Conservation (phyloP, 2,113 vertebrate genomes). For the Antennarius striatus region DNA sequence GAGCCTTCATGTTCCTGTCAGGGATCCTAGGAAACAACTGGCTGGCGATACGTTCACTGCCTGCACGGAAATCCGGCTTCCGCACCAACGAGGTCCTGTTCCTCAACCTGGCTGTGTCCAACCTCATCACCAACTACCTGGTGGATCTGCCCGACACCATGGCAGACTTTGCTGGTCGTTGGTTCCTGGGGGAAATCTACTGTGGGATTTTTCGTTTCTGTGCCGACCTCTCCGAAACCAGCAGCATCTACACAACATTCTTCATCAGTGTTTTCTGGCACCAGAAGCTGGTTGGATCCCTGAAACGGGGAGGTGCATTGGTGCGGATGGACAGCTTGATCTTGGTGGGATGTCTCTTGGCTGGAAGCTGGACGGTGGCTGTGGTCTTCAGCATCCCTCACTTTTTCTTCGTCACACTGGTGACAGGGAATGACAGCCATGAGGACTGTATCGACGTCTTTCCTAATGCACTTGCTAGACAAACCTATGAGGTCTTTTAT, state of each 20-base stretch:
- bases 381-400: constrained; percentile 70
- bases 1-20: constrained; percentile 69
- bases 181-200: constrained; percentile 70
- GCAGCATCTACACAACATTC: constrained; percentile 80
- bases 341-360: constrained; percentile 58
- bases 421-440: constrained; percentile 37
- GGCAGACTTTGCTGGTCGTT: constrained; percentile 61
- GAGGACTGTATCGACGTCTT: constrained; percentile 62
- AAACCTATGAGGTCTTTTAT: constrained; percentile 68
- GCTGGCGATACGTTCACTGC: constrained; percentile 69
- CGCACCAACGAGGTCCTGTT: constrained; percentile 76
- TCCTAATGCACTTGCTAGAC: constrained; percentile 20
- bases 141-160: constrained; percentile 78
- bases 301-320: constrained; percentile 65
- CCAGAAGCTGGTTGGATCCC: constrained; percentile 80
- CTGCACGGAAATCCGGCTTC: constrained; percentile 49
- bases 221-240: constrained; percentile 76
- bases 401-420: constrained; percentile 49
- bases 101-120: constrained; percentile 78
- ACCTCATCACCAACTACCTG: constrained; percentile 81
- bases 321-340: constrained; percentile 71
- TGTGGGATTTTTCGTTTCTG: constrained; percentile 74
- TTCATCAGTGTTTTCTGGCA: constrained; percentile 81
- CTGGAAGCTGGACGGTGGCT: constrained; percentile 71
- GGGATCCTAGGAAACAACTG: constrained; percentile 79